phyloP scores from a whole-genome alignment of 1,140 invertebrate genomes.

The Holcopasites calliopsidis region DNA sequence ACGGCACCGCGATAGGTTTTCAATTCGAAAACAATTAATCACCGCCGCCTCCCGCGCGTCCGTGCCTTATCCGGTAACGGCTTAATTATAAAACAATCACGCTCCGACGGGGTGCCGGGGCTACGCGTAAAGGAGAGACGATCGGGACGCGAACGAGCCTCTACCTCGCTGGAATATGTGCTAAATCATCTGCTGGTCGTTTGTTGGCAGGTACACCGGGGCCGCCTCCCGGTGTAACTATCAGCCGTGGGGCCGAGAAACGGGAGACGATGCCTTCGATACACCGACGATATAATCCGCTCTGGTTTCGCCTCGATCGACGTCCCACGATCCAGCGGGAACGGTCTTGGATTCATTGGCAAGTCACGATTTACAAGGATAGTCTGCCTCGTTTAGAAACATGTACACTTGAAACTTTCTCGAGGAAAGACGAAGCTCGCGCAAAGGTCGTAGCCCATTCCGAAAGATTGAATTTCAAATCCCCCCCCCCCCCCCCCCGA shows the following conservation, averaged over 20 bases:
- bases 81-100: slow-evolving; percentile 81
- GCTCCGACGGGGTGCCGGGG: slow-evolving; percentile 60
- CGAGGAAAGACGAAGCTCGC: not conserved
- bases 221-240: slow-evolving; percentile 62
- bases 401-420: too few relatives aligned
- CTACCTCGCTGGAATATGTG: slow-evolving; percentile 69
- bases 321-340: slow-evolving; percentile 11
- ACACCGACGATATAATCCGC: slow-evolving; percentile 45
- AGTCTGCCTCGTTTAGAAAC: too few relatives aligned
- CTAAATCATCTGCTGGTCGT: slow-evolving; percentile 79
- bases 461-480: not conserved
- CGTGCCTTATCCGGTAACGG: slow-evolving; percentile 70
- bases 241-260: slow-evolving; percentile 58
- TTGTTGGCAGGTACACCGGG: slow-evolving; percentile 73
- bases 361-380: too few relatives aligned
- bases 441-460: not conserved
- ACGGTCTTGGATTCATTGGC: not conserved
- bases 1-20: slow-evolving; percentile 76
- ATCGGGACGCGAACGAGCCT: slow-evolving; percentile 58
- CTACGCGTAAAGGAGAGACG: slow-evolving; percentile 67
- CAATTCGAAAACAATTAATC: slow-evolving; percentile 80
- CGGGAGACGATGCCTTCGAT: slow-evolving; percentile 62
- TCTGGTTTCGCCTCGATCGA: slow-evolving; percentile 45
- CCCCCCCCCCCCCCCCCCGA: too few relatives aligned
- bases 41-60: slow-evolving; percentile 59